Base-by-base conservation (phyloP, 2,888 invertebrate genomes). In the Xestoiulus laeticollis region DNA sequence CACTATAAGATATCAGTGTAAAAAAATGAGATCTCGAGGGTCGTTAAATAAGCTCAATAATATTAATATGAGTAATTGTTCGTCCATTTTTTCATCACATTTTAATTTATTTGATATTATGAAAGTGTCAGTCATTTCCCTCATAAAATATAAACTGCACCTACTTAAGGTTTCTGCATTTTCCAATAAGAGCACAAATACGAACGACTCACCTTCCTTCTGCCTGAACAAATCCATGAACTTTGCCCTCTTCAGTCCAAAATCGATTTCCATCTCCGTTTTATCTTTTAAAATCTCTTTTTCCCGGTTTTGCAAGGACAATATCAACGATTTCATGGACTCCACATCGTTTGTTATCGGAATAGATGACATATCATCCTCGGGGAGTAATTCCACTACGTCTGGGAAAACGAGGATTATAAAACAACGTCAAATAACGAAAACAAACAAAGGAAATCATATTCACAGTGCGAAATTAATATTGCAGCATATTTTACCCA, bases 211-310 rank as follows among this genome's bases (percentile, higher is more conserved):
- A 96, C 96, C 96, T 95, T 98, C 98, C 94, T 98, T 98, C 92
- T 97, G 97, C 91, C 98, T 94, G 93, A 96, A 98, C 88, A 98
- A 93, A 91, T 97, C 97, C 93, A 96, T 98, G 94, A 98, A 95
- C 94, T 96, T 96, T 68, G 97, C 98, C 90, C 98, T 94, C 92
- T 98, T 98, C 89, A 94, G 93, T 91, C 98, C 96, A 93, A 97
- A 98, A 92, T 98, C 97, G 90, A 95, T 96, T 91, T 96, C 95
- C 91, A 96, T 94, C 91, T 95, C 94, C 90, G 93, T 93, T 90
- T 95, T 95, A 91, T 95, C 94, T 87, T 90, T 86, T 14, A 86
- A 30, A 10, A 87, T 33, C 26, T 88, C 87, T 30, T 88, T 38
- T 86, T 89, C 89, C 16, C 87, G 33, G n/a, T 87, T 59, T 33